Percentiles rank a stretch among this genome's conserved stretches.
These are phyloP conservation scores for Varecia variegata DNA, from an alignment of 2,797 vertebrate genomes.

Conservation along the genomic window DNA sequence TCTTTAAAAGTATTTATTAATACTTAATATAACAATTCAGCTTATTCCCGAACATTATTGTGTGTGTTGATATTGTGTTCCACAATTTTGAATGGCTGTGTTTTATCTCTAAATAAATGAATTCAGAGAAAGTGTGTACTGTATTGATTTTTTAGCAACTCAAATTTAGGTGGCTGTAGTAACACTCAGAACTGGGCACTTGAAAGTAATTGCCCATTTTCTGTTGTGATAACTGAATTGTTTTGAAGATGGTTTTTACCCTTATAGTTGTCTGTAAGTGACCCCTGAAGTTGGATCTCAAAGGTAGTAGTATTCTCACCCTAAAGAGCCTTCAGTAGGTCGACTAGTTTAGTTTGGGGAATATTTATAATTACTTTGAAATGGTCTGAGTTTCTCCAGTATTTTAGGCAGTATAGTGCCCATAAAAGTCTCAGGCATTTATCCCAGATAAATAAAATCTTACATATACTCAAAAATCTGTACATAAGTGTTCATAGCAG, in stretches of 20 bases:
- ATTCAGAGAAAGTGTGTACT: constrained; percentile 71
- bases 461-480: not conserved
- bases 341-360: not conserved
- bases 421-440: not conserved
- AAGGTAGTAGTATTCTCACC: not conserved
- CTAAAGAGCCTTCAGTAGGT: not conserved
- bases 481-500: not conserved
- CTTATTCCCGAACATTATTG: constrained; percentile 21
- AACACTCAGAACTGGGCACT: not conserved
- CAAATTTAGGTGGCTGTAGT: not conserved
- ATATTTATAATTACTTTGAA: not conserved
- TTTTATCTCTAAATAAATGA: constrained; percentile 83
- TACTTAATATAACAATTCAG: constrained; percentile 42
- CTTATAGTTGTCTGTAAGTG: not conserved
- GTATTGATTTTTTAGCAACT: constrained; percentile 19
- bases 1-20: constrained; percentile 69
- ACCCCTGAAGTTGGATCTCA: not conserved
- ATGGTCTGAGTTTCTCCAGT: not conserved
- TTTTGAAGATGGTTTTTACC: not conserved
- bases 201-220: not conserved
- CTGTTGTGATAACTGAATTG: not conserved
- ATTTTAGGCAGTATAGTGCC: not conserved
- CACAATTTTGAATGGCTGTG: constrained; percentile 77
- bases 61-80: constrained; percentile 64
- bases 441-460: not conserved